A percentile compares a stretch with the other conserved stretches of the same genome.
These are phyloP conservation scores for Drosophila dunni DNA, from an alignment of 1,140 invertebrate species.

Conservation along the genomic window DNA sequence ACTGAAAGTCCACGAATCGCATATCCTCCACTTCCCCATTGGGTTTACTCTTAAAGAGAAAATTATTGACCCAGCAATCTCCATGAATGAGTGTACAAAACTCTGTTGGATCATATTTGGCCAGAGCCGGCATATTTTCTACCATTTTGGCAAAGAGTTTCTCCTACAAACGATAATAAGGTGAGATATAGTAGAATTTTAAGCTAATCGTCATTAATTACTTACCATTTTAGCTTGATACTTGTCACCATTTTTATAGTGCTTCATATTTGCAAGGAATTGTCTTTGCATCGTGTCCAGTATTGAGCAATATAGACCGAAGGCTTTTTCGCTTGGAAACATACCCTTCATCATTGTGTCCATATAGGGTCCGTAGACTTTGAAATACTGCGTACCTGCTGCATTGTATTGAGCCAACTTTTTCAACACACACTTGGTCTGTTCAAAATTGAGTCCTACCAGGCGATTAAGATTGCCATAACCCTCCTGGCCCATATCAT, in stretches of 20 bases:
- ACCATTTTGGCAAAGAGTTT: not conserved
- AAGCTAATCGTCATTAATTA: not conserved
- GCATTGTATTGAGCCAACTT: slow-evolving; percentile 86
- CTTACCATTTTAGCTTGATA: slow-evolving; percentile 7
- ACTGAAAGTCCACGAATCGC: slow-evolving; percentile 54
- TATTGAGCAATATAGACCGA: not conserved
- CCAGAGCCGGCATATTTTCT: not conserved
- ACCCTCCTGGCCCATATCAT: slow-evolving; percentile 85
- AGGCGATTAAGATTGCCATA: slow-evolving; percentile 86
- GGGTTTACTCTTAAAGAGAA: slow-evolving; percentile 85
- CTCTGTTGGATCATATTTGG: slow-evolving; percentile 76
- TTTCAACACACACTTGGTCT: slow-evolving; percentile 85
- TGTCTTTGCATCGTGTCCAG: not conserved
- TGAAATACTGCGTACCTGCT: slow-evolving; percentile 46
- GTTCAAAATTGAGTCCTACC: slow-evolving; percentile 85
- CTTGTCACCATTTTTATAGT: not conserved
- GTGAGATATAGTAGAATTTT: not conserved
- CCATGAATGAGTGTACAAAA: slow-evolving; percentile 88
- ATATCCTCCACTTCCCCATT: slow-evolving; percentile 65
- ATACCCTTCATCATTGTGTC: slow-evolving; percentile 42
- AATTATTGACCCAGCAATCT: slow-evolving; percentile 88
- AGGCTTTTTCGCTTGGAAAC: slow-evolving; percentile 20
- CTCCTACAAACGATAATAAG: not conserved
- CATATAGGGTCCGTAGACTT: slow-evolving; percentile 47
- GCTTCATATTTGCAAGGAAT: not conserved